These are phyloP conservation scores for Rhincodon typus DNA, from an alignment of 2,797 vertebrate genomes.

Conservation along the genomic window DNA sequence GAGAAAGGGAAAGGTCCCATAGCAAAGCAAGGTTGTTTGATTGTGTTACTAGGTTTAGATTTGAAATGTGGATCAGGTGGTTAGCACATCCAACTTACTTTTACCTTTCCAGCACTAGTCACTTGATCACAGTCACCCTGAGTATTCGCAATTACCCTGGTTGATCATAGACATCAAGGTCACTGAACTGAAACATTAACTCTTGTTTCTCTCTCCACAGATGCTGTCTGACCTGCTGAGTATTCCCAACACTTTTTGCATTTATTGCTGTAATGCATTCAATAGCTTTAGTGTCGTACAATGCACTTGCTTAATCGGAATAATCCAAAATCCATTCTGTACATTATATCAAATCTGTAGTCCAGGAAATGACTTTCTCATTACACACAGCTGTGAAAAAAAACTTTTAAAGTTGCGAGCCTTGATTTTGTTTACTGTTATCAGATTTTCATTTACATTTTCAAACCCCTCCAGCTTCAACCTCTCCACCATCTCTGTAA, in stretches of 20 bases:
- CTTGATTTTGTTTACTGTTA: not conserved
- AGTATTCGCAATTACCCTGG: not conserved
- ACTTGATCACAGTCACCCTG: not conserved
- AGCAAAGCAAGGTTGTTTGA: too few species aligned
- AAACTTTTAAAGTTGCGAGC: not conserved
- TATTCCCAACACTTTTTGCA: not conserved
- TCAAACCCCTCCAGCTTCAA: not conserved
- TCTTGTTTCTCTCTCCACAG: not conserved
- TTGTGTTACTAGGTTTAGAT: too few species aligned
- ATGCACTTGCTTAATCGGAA: not conserved
- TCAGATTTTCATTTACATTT: not conserved
- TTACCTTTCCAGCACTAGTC: not conserved
- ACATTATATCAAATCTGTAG: not conserved
- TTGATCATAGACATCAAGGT: not conserved
- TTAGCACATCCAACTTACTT: too few species aligned
- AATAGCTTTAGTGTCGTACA: not conserved
- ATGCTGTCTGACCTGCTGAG: not conserved
- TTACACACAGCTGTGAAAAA: not conserved
- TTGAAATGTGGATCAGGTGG: too few species aligned
- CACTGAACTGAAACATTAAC: not conserved
- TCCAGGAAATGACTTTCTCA: not conserved
- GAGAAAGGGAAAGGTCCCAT: too few species aligned
- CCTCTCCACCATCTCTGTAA: not conserved
- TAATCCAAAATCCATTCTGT: not conserved
- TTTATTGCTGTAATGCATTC: not conserved